Base-by-base conservation (phyloP, 2,888 invertebrate species). In the Brachylomia viminalis region DNA sequence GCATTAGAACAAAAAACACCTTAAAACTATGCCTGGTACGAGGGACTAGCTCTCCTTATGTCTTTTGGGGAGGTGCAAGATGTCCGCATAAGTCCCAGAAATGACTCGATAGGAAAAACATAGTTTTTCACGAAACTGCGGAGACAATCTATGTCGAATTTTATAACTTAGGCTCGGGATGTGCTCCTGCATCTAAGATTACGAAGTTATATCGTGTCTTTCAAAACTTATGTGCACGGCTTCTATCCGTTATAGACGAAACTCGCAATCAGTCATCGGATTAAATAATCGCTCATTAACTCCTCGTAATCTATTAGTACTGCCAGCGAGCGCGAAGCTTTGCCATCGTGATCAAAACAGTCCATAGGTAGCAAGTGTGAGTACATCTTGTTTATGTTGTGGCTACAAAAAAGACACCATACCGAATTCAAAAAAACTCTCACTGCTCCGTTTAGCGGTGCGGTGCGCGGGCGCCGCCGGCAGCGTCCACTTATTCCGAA, bases 341-440 rank as follows among this genome's bases (percentile, higher is more conserved):
- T 76, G 59, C 74, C 80, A 45, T 64, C 69, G 73, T 67, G 15
- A 72, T 72, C 70, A 80, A 70, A 79, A 65, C 75, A 72, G 69
- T 70, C 75, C 62, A 54, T 77, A 79, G 72, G 58, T 77, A 79
- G 72, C 72, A 72, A 75, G 77, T 81, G 79, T 75, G 76, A 85
- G 76, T 80, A 78, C 71, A 77, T 75, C 77, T 81, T 87, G 82
- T 83, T 88, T 77, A 83, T 83, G 82, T 85, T 82, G 72, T 85
- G 82, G 82, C 72, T 77, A 79, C 68, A 86, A 83, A 86, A 89
- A 88, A 85, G 85, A 87, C 68, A 82, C 76, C 79, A 82, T 88
- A 83, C 77, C 86, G 84, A 89, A 89, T 89, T 87, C 76, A 86
- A 90, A 89, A 88, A 88, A 89, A 91, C 91, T 92, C 91, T 91